Conservation (phyloP, 2,888 invertebrate genomes). For the Zeuzera pyrina region DNA sequence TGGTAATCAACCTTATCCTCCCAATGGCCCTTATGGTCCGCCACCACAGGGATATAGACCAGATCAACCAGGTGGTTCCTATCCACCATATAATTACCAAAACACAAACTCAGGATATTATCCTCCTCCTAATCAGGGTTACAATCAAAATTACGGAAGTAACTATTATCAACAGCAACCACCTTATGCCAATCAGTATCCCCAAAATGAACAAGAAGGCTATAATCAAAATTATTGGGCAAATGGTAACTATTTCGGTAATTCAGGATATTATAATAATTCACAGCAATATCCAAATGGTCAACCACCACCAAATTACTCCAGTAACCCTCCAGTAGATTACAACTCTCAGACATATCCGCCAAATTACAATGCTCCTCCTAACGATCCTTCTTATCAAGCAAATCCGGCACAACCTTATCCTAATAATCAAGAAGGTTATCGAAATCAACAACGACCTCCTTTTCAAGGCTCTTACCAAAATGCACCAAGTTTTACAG, state of each 20-base stretch:
- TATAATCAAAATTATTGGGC: slow-evolving; percentile 63
- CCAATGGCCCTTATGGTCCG: slow-evolving; percentile 49
- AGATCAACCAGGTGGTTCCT: slow-evolving; percentile 44
- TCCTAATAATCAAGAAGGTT: slow-evolving; percentile 22
- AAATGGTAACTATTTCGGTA: slow-evolving; percentile 53
- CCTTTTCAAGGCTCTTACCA: slow-evolving; percentile 35
- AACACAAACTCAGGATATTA: slow-evolving; percentile 48
- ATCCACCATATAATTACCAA: slow-evolving; percentile 57
- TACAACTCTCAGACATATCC: slow-evolving; percentile 45
- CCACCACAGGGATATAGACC: slow-evolving; percentile 35
- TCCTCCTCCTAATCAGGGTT: slow-evolving; percentile 66
- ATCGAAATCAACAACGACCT: slow-evolving; percentile 40
- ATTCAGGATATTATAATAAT: slow-evolving; percentile 54
- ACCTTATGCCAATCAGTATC: slow-evolving; percentile 59
- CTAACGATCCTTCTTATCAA: slow-evolving; percentile 32
- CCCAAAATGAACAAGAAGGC: slow-evolving; percentile 35
- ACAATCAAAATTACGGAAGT: slow-evolving; percentile 52
- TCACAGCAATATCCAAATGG: slow-evolving; percentile 52
- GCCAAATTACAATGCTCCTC: slow-evolving; percentile 38
- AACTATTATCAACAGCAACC: slow-evolving; percentile 53
- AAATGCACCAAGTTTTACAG: slow-evolving; percentile 40
- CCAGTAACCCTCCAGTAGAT: slow-evolving; percentile 35
- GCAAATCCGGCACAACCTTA: slow-evolving; percentile 39
- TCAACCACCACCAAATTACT: slow-evolving; percentile 43
- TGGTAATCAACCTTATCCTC: slow-evolving; percentile 37